A percentile compares a stretch with the other conserved stretches of the same genome.
These are phyloP conservation scores for Gasteruption jaculator DNA, from an alignment of 2,888 invertebrate species.

Conservation along the genomic window DNA sequence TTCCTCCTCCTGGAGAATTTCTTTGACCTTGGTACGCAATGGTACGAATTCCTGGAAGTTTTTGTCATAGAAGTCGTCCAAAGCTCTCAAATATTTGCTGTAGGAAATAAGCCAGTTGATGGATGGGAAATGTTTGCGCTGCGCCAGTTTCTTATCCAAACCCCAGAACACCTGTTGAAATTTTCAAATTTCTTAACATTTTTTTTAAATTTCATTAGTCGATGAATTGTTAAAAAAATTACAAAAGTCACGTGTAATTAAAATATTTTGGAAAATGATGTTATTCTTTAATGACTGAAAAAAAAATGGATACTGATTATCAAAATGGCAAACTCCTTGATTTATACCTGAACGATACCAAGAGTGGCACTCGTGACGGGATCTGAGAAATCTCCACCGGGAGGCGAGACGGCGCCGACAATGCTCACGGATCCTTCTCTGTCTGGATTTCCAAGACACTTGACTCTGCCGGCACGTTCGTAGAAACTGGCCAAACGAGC, in stretches of 20 bases:
- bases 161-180: slow-evolving; percentile 87
- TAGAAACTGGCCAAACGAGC: slow-evolving; percentile 99
- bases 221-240: not conserved
- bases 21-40: slow-evolving; percentile 91
- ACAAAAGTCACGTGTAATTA: too few species aligned
- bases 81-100: slow-evolving; percentile 96
- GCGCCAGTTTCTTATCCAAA: slow-evolving; percentile 96
- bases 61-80: slow-evolving; percentile 99
- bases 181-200: not conserved
- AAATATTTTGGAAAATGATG: slow-evolving; percentile 2
- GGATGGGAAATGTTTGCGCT: slow-evolving; percentile 99
- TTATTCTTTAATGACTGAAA: not conserved
- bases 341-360: slow-evolving; percentile 80
- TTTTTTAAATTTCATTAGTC: not conserved
- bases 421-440: slow-evolving; percentile 98
- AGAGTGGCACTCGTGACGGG: slow-evolving; percentile 99
- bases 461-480: slow-evolving; percentile 96
- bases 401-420: slow-evolving; percentile 99
- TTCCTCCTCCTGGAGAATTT: slow-evolving; percentile 97
- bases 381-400: slow-evolving; percentile 99
- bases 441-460: slow-evolving; percentile 95
- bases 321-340: not conserved
- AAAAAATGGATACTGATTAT: not conserved
- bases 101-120: slow-evolving; percentile 99
- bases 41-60: slow-evolving; percentile 96